phyloP scores from a whole-genome alignment of 2,113 vertebrate genomes.

The Eudyptes chrysolophus region DNA sequence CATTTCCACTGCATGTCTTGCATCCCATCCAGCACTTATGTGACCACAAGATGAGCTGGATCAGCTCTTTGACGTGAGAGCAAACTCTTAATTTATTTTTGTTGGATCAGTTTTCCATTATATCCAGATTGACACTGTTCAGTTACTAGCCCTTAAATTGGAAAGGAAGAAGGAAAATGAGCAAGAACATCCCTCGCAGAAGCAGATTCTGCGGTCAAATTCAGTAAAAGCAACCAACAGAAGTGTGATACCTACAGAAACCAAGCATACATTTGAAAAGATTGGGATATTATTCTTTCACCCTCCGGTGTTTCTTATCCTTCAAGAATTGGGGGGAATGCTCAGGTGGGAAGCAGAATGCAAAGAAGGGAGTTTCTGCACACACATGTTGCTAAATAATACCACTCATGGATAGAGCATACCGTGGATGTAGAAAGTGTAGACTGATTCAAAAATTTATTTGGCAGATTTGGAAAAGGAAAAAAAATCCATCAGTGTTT shows the following conservation, averaged over 20 bases:
- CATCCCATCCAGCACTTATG: not conserved
- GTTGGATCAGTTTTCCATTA: not conserved
- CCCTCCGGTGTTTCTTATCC: not conserved
- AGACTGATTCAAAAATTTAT: not conserved
- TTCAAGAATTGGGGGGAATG: not conserved
- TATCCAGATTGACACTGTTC: not conserved
- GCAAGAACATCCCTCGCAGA: not conserved
- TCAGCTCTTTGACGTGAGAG: not conserved
- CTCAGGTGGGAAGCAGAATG: not conserved
- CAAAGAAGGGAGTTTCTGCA: not conserved
- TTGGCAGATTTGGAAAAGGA: not conserved
- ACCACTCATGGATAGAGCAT: rapidly evolving
- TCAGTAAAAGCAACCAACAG: not conserved
- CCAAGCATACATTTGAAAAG: not conserved
- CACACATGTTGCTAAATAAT: not conserved
- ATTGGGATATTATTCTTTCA: not conserved
- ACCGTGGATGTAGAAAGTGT: not conserved
- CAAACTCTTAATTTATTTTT: not conserved
- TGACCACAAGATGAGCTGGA: not conserved
- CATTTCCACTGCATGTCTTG: not conserved
- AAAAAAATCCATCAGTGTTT: not conserved
- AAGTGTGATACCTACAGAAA: not conserved
- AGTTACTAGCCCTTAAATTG: not conserved
- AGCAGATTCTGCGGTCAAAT: not conserved
- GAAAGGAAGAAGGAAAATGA: not conserved